These are phyloP conservation scores for Nebria brevicollis DNA, from an alignment of 2,888 invertebrate genomes.

Conservation along the genomic window DNA sequence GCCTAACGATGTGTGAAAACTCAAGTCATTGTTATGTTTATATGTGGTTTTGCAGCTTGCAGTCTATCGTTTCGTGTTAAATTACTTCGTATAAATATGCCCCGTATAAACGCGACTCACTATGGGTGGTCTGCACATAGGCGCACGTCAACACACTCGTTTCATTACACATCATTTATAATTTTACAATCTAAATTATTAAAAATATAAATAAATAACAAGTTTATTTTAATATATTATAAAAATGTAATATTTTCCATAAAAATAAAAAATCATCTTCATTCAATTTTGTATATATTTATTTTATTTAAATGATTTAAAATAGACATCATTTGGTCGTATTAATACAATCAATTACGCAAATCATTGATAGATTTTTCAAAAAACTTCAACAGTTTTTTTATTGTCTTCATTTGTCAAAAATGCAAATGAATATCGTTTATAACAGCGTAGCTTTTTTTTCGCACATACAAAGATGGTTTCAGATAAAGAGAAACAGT, in stretches of 20 bases:
- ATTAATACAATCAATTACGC: slow-evolving; percentile 5
- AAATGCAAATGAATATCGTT: slow-evolving; percentile 9
- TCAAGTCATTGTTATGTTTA: slow-evolving; percentile 4
- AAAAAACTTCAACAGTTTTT: not conserved
- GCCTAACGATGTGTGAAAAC: slow-evolving; percentile 14
- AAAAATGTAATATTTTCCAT: no score
- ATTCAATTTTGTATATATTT: not conserved
- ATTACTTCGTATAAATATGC: slow-evolving; percentile 9
- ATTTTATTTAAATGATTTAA: not conserved
- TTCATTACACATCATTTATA: not conserved
- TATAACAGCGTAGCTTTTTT: not conserved
- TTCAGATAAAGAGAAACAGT: not conserved
- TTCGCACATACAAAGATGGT: not conserved
- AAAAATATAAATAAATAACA: no score
- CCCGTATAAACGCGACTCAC: slow-evolving; percentile 6
- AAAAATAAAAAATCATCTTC: no score
- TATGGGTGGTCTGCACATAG: slow-evolving; percentile 14
- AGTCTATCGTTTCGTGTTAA: slow-evolving; percentile 7
- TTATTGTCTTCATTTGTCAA: slow-evolving; percentile 16
- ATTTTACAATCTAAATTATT: no score
- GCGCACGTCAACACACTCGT: not conserved
- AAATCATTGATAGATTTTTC: slow-evolving; percentile 6
- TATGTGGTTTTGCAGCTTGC: not conserved
- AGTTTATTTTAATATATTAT: no score
- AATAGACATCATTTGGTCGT: not conserved